A percentile compares a stretch with the other conserved stretches of the same genome.
These are phyloP conservation scores for Athetis lepigone DNA, from an alignment of 2,888 invertebrate genomes.

Conservation along the genomic window DNA sequence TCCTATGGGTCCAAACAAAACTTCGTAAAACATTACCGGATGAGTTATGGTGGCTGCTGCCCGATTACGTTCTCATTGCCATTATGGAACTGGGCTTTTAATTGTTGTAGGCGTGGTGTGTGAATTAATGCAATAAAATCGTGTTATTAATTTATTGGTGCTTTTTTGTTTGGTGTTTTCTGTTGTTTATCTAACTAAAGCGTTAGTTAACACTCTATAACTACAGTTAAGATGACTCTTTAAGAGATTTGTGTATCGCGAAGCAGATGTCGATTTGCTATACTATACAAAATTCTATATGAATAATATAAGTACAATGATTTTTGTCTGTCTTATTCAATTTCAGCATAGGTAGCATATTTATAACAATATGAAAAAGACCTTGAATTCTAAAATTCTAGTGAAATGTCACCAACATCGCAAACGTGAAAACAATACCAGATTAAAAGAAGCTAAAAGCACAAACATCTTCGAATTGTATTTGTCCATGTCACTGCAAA, in stretches of 20 bases:
- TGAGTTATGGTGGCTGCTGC: constrained; percentile 66
- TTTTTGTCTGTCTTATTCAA: too few species aligned
- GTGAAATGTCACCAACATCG: too few species aligned
- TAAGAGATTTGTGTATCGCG: not conserved
- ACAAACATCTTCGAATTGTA: constrained; percentile 44
- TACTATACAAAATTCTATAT: too few species aligned
- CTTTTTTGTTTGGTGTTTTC: constrained; percentile 7
- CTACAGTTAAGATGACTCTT: not conserved
- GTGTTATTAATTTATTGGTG: not conserved
- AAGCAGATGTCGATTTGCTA: too few species aligned
- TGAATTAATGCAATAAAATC: constrained; percentile 38
- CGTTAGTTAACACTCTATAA: not conserved
- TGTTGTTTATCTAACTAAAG: not conserved
- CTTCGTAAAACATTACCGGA: constrained; percentile 70
- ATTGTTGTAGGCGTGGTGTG: constrained; percentile 48
- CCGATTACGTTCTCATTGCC: constrained; percentile 56
- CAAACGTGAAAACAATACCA: too few species aligned
- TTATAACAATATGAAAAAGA: too few species aligned
- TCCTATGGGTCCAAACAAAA: constrained; percentile 75
- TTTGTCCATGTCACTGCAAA: constrained; percentile 49
- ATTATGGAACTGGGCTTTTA: constrained; percentile 33
- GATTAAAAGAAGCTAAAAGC: constrained; percentile 1
- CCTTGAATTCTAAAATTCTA: too few species aligned
- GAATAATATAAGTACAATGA: too few species aligned
- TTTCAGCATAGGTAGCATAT: too few species aligned